A percentile compares a stretch with the other conserved stretches of the same genome.
These are phyloP conservation scores for Aegotheles bennettii DNA, from an alignment of 2,113 vertebrate species.

Conservation along the genomic window DNA sequence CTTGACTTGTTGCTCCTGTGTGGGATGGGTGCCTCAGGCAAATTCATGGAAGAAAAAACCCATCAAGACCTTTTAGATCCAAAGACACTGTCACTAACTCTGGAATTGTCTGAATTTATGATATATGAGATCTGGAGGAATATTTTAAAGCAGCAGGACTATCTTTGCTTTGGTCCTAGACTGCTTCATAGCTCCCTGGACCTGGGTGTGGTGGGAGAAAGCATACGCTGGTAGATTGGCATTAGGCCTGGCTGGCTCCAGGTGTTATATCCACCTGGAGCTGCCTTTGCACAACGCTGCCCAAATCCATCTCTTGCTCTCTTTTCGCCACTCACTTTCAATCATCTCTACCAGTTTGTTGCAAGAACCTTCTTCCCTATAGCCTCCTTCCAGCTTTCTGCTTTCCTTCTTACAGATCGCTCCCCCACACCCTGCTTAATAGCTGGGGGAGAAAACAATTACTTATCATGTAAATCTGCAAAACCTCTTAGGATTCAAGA, in stretches of 20 bases:
- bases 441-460: conserved; percentile 21
- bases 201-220: neutral
- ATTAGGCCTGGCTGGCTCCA: neutral
- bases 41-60: neutral
- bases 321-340: neutral
- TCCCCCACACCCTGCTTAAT: neutral
- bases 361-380: neutral
- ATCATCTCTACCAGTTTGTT: neutral
- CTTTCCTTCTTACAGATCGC: neutral
- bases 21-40: neutral
- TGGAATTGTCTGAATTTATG: neutral
- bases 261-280: neutral
- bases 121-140: neutral
- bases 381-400: neutral
- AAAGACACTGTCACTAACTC: neutral
- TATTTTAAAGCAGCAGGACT: neutral
- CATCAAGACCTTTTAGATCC: neutral
- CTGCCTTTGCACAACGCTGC: neutral
- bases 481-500: conserved; percentile 15
- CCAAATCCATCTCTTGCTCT: neutral
- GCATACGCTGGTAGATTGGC: accelerated
- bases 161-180: neutral
- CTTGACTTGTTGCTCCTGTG: neutral
- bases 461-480: conserved; percentile 32
- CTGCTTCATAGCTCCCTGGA: neutral